Conservation (phyloP, 2,797 vertebrate genomes). For the Florisuga fusca region DNA sequence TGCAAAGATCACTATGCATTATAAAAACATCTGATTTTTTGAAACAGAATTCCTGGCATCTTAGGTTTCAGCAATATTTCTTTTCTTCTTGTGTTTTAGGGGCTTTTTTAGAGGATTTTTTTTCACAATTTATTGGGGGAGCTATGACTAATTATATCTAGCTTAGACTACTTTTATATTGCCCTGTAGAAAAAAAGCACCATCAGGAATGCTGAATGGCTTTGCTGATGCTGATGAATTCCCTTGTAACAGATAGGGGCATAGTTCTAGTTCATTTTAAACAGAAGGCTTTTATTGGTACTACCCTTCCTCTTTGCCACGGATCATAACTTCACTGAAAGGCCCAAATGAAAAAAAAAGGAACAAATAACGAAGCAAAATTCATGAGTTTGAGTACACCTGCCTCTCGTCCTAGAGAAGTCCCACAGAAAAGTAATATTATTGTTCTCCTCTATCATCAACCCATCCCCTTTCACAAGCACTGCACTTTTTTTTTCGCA, state of each 20-base stretch:
- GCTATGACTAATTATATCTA: not conserved
- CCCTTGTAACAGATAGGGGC: constrained; percentile 6
- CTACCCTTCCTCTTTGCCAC: not conserved
- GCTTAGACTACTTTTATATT: not conserved
- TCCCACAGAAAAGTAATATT: not conserved
- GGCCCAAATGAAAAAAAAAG: not conserved
- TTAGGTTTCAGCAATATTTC: constrained; percentile 4
- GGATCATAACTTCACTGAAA: constrained; percentile 24
- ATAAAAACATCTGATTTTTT: constrained; percentile 62
- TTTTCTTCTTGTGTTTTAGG: not conserved
- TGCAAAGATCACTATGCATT: constrained; percentile 48
- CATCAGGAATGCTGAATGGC: not conserved
- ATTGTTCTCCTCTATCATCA: constrained; percentile 11
- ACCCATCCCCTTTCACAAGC: not conserved
- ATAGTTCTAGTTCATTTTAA: not conserved
- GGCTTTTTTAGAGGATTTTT: not conserved
- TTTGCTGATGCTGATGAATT: not conserved
- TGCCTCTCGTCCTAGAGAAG: not conserved
- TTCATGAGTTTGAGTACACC: not conserved
- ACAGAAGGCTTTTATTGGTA: constrained; percentile 25
- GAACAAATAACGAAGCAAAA: not conserved
- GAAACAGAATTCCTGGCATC: constrained; percentile 40
- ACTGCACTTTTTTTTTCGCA: not conserved
- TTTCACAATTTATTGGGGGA: not conserved
- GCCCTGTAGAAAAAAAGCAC: not conserved